Base-by-base conservation (phyloP, 2,888 invertebrate genomes). In the Spisula subtruncata region DNA sequence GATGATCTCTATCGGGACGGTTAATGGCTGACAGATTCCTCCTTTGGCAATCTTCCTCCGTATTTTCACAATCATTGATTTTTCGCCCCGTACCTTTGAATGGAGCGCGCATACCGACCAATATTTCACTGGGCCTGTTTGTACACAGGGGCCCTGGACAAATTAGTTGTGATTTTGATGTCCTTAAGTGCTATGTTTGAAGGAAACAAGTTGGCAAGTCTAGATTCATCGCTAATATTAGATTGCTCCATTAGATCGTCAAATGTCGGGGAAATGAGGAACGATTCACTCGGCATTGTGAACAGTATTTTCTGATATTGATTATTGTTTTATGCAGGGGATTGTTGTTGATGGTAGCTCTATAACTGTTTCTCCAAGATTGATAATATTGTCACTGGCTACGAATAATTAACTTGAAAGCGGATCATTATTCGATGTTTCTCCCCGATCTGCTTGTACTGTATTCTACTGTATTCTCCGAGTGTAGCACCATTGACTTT, bases 341-440 rank as follows among this genome's bases (percentile, higher is more conserved):
- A 86, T 80, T 85, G 66, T 83, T 83, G 91, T 91, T 91, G 91
- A 91, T 91, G 86, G 84, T 89, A 89, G 88, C 91, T 88, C 88
- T 91, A 88, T 89, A 91, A 91, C 86, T 88, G 91, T 91, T 91
- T 90, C 88, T 82, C 91, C 83, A 90, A 91, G 91, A 91, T 91
- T 91, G 91, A 91, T 91, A 90, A 83, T 88, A 88, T 91, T 91
- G 91, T 91, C 91, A 91, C 87, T 91, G 71, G 83, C 86, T 87
- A 86, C 82, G 88, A 89, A 91, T 88, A 91, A 89, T 91, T 91
- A 89, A 91, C 91, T 89, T 86, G 89, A 88, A 91, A 90, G 86
- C 88, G 60, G 84, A 88, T 89, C 89, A 91, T 91, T 91, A 91
- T 88, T 75, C 81, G 80, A 81, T 88, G 79, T 88, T 79, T 86